Conservation (phyloP, 2,888 invertebrate genomes). For the Hylaea fasciaria region DNA sequence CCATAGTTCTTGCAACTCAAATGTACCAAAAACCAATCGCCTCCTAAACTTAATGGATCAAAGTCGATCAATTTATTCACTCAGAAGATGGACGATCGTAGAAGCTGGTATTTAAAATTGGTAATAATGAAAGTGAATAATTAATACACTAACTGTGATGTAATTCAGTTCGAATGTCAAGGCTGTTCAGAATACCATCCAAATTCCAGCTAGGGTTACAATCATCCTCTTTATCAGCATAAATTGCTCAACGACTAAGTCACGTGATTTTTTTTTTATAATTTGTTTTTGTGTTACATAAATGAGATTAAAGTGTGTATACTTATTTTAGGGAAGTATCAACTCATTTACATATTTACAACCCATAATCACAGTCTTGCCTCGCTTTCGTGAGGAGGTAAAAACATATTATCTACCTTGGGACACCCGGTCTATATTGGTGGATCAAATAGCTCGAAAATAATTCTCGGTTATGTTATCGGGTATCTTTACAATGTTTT, state of each 20-base stretch:
- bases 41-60: conserved; percentile 14
- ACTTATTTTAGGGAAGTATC: too few species aligned
- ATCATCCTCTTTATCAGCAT: conserved; percentile 35
- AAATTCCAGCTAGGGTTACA: conserved; percentile 35
- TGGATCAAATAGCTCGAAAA: too few species aligned
- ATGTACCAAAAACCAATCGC: conserved; percentile 6
- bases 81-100: conserved; percentile 39
- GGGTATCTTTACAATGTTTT: too few species aligned
- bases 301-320: neutral
- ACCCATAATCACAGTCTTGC: too few species aligned
- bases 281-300: too few species aligned
- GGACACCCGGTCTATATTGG: too few species aligned
- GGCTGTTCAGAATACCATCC: conserved; percentile 33
- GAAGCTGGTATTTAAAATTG: conserved; percentile 39
- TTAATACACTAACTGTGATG: conserved; percentile 39
- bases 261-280: neutral
- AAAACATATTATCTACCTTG: too few species aligned
- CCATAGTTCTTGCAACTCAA: neutral
- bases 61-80: conserved; percentile 33
- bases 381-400: too few species aligned
- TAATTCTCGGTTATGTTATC: too few species aligned
- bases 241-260: neutral
- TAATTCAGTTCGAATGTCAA: conserved; percentile 46
- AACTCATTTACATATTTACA: too few species aligned
- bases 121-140: conserved; percentile 43